Base-by-base conservation (phyloP, 1,140 invertebrate genomes). In the Arion vulgaris region DNA sequence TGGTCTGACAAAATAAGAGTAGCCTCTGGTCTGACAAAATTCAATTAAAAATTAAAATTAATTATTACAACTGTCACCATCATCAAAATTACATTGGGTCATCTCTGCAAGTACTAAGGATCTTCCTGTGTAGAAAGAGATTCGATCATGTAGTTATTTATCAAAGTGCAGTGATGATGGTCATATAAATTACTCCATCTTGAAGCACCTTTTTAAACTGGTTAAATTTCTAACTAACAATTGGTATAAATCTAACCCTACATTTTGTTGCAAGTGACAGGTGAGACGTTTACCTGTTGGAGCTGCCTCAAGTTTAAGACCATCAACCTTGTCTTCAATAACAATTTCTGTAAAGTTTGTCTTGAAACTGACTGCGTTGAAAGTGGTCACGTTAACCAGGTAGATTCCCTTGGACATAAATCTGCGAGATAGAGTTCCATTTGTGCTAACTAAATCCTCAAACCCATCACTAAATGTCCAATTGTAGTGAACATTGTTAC, bases 291-390 rank as follows among this genome's bases (percentile, higher is more conserved):
- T 74, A 81, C 80, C 71, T 73, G 68, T 81, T 34, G 80, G 45
- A 26, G 13, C 39, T 17, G 57, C 45, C 0, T 2, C 28, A 0
- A 80, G 2, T 17, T 26, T 13, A 1, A 89, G 78, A 19, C 81
- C 81, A 9, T n/a, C 62, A 15, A 89, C 79, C 39, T 34, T 57
- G 13, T 87, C 85, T 75, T 87, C 76, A 11, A 86, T 83, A n/a
- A 77, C 75, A 23, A 88, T 62, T 13, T 45, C 62, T 0, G 86
- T 87, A 26, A 32, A 49, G 84, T 89, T 89, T 32, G n/a, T 81
- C 72, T 89, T 89, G 17, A 28, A 66, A 53, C 86, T 89, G 57
- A 87, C 57, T 0, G 75, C 71, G 77, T 89, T 89, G 51, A 53
- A 86, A n/a, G 84, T 81, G 5, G 71, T 83, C n/a, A 84, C 80